Evolutionary conservation across 2,888 invertebrate species (phyloP).

Genomic region (Scrobipalpa atriplicella): DNA sequence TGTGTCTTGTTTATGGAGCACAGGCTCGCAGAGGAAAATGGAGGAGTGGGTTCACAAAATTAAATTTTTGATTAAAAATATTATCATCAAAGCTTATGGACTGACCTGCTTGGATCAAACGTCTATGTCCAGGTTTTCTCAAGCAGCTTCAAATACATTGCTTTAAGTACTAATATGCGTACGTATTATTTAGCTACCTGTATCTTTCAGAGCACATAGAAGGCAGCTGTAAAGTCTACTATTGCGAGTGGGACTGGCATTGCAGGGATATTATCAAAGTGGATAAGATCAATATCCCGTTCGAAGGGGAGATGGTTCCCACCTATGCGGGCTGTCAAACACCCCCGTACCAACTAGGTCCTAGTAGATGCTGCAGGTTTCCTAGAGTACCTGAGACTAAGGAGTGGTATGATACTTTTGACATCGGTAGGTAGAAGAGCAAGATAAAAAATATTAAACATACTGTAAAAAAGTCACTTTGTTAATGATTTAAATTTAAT

Average conservation of each 20-base stretch:
- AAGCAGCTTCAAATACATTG: too few species aligned
- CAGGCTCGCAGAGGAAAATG: neutral
- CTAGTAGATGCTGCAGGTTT: neutral
- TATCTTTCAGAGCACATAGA: slow-evolving; percentile 10
- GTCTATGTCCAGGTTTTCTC: too few species aligned
- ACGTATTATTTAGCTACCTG: neutral
- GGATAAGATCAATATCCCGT: neutral
- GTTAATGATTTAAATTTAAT: too few species aligned
- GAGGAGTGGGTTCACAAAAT: slow-evolving; percentile 2
- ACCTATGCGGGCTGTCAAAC: neutral
- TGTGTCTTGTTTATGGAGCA: neutral
- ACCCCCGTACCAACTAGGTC: neutral
- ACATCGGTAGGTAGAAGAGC: neutral
- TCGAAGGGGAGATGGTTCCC: neutral
- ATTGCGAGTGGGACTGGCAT: neutral
- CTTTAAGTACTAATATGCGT: too few species aligned
- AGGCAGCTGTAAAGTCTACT: neutral
- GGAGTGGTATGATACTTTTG: neutral
- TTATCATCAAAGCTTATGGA: too few species aligned
- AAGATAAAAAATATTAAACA: neutral
- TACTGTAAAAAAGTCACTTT: too few species aligned
- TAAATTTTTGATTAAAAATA: too few species aligned
- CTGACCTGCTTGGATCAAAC: too few species aligned
- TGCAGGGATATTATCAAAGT: neutral
- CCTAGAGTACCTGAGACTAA: neutral